Evolutionary conservation across 1,140 invertebrate genomes (phyloP), one percentile per base, ranked within the genome.

Genomic region (Sesamia nonagrioides): DNA sequence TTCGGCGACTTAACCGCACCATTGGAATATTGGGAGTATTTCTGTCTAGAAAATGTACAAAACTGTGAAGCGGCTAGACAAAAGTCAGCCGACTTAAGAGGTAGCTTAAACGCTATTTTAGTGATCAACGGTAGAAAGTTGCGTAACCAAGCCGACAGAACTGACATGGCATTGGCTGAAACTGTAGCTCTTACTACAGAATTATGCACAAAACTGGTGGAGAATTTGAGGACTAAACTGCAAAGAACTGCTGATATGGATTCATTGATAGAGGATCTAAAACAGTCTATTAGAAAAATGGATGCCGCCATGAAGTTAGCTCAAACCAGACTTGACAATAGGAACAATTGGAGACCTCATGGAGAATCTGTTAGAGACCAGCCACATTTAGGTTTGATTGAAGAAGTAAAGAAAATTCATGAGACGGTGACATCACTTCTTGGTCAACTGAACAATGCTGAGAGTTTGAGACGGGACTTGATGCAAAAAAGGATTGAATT

Each of bases 291-390:
- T 1, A 95, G 95, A 77, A 96, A 96, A 84, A 95, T 97, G 86
- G 97, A 98, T 84, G 93, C 95, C 8, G 96, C 96, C 3, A 96
- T 97, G 96, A 98, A 98, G 89, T 95, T 97, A 33, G 97, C 97
- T 17, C 97, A 98, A 91, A 98, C 97, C 0, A 95, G 97, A 81
- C 94, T 98, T 71, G 96, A 97, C 84, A 97, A 97, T 84, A 95
- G 97, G 78, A 95, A 96, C 50, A 92, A 94, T 50, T 95, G 95
- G 72, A 93, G 96, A 42, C 96, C 97, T 17, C 95, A 96, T 52
- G 96, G 97, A 8, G 97, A 98, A 91, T 97, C 95, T 83, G 97
- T 97, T 75, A 94, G 97, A 58, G 97, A 98, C 88, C 90, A 92
- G 42, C 95, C 97, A 15, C 97, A 97, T 91, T 95, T 96, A 79